Evolutionary conservation across 2,113 vertebrate genomes (phyloP).

Genomic region (Notechis scutatus): DNA sequence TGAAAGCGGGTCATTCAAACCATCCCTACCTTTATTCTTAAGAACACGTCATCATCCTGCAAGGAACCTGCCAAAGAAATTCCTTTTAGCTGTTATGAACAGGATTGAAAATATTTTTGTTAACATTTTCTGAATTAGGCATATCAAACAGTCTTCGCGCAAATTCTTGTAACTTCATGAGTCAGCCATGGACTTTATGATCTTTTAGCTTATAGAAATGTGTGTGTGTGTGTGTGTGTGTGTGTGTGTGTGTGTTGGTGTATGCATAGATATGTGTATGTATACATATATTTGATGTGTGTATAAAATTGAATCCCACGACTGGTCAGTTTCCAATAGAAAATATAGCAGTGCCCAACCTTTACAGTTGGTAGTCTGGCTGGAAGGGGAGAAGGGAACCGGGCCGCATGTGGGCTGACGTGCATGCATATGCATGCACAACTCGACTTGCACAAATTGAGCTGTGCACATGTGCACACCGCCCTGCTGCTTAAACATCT

Average conservation of each 20-base stretch:
- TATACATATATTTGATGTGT: background rate
- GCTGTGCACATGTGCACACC: background rate
- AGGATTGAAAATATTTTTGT: background rate
- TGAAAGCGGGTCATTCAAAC: background rate
- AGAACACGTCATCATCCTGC: background rate
- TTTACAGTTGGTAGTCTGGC: no score
- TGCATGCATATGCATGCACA: background rate
- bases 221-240: background rate
- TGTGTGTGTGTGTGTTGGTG: background rate
- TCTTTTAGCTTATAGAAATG: background rate
- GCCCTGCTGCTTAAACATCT: background rate
- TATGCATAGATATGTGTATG: background rate
- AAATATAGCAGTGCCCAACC: background rate
- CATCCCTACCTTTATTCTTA: background rate
- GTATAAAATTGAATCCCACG: background rate
- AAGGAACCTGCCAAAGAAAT: background rate
- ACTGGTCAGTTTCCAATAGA: background rate
- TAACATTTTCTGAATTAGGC: background rate
- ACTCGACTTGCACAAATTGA: background rate
- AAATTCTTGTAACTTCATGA: background rate
- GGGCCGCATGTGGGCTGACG: no score
- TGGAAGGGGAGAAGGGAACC: no score
- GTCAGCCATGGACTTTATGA: background rate
- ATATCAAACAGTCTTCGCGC: background rate
- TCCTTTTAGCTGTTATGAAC: background rate